Evolutionary conservation across 2,888 invertebrate species (phyloP), one percentile per base, ranked within the genome.

Genomic region (Conops quadrifasciatus): DNA sequence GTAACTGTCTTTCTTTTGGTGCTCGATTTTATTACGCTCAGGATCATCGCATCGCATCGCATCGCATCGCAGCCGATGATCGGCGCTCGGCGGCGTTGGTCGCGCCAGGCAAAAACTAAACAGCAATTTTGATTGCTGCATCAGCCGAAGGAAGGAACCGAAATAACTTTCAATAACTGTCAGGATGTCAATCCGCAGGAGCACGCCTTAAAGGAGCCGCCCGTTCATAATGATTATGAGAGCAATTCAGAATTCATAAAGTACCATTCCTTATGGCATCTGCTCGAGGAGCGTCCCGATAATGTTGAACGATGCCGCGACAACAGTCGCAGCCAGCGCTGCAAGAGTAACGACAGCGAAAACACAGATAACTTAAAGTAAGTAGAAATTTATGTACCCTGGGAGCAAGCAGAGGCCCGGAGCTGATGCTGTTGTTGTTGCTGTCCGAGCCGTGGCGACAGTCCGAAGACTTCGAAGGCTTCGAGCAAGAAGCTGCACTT

Each of bases 211-310:
- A 68, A 68, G 51, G 36, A 51, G 62, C 62, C 68, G 68, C 68
- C 60, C 62, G 13, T 60, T 68, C n/a, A 51, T 68, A 47, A 62
- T 62, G 47, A 60, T 62, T 68, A 53, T 51, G 62, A 62, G 51
- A 68, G 71, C 71, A 71, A 71, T 70, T 71, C 79, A 77, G 75
- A 78, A 79, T 78, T 80, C 80, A 81, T 81, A 81, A 81, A 81
- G 80, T 78, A 80, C 80, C 79, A 79, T 80, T 81, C 79, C 79
- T 81, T 81, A 80, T 74, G 79, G 76, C 56, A 56, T 51, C 68
- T 67, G 66, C 71, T 67, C 63, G 68, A 68, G 62, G 30, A 21
- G 2, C 24, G 5, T 36, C 58, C 51, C 63, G 69, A 73, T 70
- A 73, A 69, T 68, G 59, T 67, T 67, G 64, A 66, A 30, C 19